Conservation (phyloP, 2,888 invertebrate species). For the Incurvaria masculella region DNA sequence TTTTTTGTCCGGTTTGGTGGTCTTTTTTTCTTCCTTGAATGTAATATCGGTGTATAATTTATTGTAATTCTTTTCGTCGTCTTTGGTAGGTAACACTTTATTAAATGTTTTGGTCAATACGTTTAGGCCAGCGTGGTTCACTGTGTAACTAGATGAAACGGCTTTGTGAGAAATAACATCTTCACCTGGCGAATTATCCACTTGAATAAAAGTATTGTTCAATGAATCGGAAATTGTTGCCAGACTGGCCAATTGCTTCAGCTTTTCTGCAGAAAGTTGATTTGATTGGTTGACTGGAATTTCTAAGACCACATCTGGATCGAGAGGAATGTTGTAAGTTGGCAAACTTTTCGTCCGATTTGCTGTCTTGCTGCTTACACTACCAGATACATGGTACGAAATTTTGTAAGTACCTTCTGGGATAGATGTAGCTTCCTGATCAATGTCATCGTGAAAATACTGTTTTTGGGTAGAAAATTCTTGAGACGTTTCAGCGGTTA, state of each 20-base stretch:
- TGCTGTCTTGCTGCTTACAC: conserved; percentile 47
- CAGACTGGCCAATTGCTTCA: conserved; percentile 54
- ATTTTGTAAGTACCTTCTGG: conserved; percentile 47
- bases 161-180: conserved; percentile 59
- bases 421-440: conserved; percentile 19
- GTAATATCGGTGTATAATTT: conserved; percentile 31
- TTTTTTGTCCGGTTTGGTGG: conserved; percentile 19
- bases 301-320: conserved; percentile 46
- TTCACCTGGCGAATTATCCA: conserved; percentile 27
- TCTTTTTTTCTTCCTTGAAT: conserved; percentile 35
- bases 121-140: conserved; percentile 64
- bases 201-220: conserved; percentile 48
- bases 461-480: too few species aligned
- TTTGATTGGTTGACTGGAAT: conserved; percentile 42
- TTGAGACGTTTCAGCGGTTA: too few species aligned
- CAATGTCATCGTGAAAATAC: too few species aligned
- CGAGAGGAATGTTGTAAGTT: conserved; percentile 41
- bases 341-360: conserved; percentile 44
- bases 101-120: conserved; percentile 64
- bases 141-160: conserved; percentile 56
- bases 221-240: conserved; percentile 53
- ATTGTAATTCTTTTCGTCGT: conserved; percentile 39
- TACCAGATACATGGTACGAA: conserved; percentile 48
- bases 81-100: conserved; percentile 50
- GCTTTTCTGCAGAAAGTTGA: conserved; percentile 40